Base-by-base conservation (phyloP, 2,797 vertebrate genomes). In the Xiphorhynchus erythropygius region DNA sequence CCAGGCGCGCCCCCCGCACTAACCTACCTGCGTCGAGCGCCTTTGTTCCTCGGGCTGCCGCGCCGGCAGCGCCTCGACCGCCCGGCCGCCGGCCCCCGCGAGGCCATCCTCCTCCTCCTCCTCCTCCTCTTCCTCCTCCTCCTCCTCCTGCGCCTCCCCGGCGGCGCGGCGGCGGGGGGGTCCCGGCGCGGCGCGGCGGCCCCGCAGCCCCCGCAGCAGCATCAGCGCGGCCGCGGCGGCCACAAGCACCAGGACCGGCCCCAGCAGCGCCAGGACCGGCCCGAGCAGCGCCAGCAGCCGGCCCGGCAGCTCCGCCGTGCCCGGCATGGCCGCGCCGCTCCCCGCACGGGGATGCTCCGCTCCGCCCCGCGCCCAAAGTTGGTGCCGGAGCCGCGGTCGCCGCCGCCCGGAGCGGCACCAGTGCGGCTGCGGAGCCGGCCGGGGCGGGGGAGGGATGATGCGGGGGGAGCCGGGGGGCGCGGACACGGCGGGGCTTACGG, bases 11-110 rank as follows among this genome's bases (percentile, higher is more conserved):
- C 2, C 3, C 8, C 44, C 47, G 18, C 27, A 4, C 57, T 10
- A 16, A 7, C 52, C 91, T 92, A 94, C 94, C 96, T 95, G 87
- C 25, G 41, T 80, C 28, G 37, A 10, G n/a, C 49, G 84, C 89
- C 89, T 90, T 90, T 92, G 89, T 80, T 90, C 86, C 86, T 84
- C 39, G 27, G 37, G 68, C 77, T 55, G 91, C 68, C 50, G 83
- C 35, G 30, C 46, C 57, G 49, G 81, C 57, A 87, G 81, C 56
- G 69, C 49, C 50, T 46, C 62, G 41, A 57, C 87, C 30, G 39
- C 42, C 35, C 44, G 68, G 13, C 50, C 69, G 32, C 80, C 84
- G 41, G 50, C 22, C 22, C 71, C 89, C 55, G 35, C 50, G 15
- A 75, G 27, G 30, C 60, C 84, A 65, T 74, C 67, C 53, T 33